Conservation (phyloP, 1,140 invertebrate genomes). For the Sogatella furcifera region DNA sequence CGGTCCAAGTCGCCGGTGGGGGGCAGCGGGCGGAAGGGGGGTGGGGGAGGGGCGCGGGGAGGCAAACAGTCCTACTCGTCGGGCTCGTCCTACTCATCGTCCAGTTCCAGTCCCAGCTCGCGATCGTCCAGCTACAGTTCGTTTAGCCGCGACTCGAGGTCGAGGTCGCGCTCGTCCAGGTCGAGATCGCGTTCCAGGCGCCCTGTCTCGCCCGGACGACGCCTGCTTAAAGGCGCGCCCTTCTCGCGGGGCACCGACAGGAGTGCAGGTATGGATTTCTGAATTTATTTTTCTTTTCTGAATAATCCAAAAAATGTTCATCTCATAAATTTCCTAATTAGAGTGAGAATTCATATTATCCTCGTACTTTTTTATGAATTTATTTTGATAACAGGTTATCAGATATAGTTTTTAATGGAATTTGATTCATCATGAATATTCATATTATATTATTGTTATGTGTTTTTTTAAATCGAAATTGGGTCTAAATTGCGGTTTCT, state of each 20-base stretch:
- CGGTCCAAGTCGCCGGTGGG: constrained; percentile 51
- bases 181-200: constrained; percentile 44
- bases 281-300: too few species aligned
- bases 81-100: constrained; percentile 60
- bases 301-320: too few species aligned
- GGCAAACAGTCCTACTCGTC: constrained; percentile 57
- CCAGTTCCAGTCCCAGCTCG: constrained; percentile 42
- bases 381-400: too few species aligned
- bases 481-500: too few species aligned
- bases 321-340: too few species aligned
- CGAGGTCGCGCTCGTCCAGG: constrained; percentile 34
- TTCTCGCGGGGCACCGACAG: background rate
- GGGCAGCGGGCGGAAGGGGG: constrained; percentile 17
- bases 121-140: constrained; percentile 41
- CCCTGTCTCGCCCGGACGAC: constrained; percentile 31
- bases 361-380: too few species aligned
- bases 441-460: too few species aligned
- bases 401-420: too few species aligned
- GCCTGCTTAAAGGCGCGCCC: constrained; percentile 28
- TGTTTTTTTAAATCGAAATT: too few species aligned
- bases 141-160: constrained; percentile 35
- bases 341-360: too few species aligned
- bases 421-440: too few species aligned
- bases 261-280: too few species aligned
- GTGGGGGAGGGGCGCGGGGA: constrained; percentile 24